Conservation (phyloP, 2,888 invertebrate genomes). For the Leptothorax acervorum region DNA sequence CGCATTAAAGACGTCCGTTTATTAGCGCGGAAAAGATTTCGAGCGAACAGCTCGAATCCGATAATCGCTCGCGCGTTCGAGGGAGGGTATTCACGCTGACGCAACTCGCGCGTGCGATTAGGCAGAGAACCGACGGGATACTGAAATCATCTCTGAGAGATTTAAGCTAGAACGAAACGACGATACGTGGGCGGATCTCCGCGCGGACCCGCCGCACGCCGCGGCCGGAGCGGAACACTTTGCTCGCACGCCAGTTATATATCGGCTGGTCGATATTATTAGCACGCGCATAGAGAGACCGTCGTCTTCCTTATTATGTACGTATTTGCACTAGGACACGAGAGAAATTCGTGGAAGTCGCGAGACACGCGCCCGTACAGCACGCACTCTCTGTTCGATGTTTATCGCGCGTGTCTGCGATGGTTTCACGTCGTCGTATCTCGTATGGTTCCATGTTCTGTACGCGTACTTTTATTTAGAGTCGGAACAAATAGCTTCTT, state of each 20-base stretch:
- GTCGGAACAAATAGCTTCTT: background rate
- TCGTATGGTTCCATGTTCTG: background rate
- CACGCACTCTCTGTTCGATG: background rate
- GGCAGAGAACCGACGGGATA: constrained; percentile 75
- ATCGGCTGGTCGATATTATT: constrained; percentile 69
- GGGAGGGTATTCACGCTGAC: background rate
- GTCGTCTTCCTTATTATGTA: constrained; percentile 58
- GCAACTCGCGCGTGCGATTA: constrained; percentile 64
- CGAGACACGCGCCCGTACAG: constrained; percentile 3
- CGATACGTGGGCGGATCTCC: constrained; percentile 74
- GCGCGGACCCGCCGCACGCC: constrained; percentile 44
- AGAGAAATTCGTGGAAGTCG: constrained; percentile 59
- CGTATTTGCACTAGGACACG: constrained; percentile 46
- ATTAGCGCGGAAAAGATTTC: background rate
- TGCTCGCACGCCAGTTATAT: constrained; percentile 44
- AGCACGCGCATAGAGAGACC: constrained; percentile 58
- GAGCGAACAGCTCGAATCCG: background rate
- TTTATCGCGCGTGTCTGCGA: constrained; percentile 23
- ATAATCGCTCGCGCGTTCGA: background rate
- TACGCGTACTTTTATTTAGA: background rate
- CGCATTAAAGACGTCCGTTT: background rate
- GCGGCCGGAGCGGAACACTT: constrained; percentile 54
- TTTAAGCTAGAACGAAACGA: constrained; percentile 70
- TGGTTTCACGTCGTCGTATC: background rate
- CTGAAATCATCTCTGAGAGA: constrained; percentile 75